Evolutionary conservation across 2,113 vertebrate genomes (phyloP).

Genomic region (Myotis lucifugus): DNA sequence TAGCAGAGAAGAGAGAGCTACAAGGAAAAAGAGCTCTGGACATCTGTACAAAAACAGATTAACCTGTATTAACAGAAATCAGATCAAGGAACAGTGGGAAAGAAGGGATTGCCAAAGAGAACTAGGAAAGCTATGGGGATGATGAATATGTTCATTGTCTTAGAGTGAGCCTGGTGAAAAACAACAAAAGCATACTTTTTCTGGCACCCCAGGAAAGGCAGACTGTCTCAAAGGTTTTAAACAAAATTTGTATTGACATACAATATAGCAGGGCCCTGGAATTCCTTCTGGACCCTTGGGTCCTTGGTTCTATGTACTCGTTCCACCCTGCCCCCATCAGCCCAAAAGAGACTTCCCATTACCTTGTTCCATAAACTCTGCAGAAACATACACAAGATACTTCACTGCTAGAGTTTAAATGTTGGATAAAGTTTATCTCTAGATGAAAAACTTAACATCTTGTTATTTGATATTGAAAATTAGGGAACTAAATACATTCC

Average conservation of each 20-base stretch:
- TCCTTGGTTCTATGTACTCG: neutral
- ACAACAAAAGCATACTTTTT: neutral
- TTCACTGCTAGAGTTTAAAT: conserved; percentile 17
- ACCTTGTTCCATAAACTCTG: neutral
- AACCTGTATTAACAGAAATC: neutral
- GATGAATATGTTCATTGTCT: neutral
- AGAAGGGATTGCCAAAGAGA: neutral
- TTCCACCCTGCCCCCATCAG: neutral
- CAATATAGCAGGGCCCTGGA: neutral
- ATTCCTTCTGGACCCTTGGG: neutral
- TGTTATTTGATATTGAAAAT: conserved; percentile 44
- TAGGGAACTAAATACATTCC: neutral
- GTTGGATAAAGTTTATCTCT: conserved; percentile 10
- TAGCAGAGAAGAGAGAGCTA: neutral
- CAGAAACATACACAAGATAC: neutral
- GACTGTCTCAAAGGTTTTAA: neutral
- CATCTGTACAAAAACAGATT: neutral
- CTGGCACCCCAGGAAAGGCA: neutral
- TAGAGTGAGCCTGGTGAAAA: neutral
- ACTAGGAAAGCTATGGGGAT: neutral
- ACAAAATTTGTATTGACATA: neutral
- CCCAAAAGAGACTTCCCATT: neutral
- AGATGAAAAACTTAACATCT: conserved; percentile 38
- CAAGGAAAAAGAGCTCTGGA: neutral
- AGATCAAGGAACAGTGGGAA: neutral